Conservation (phyloP, 2,797 vertebrate genomes). For the Chelmon rostratus region DNA sequence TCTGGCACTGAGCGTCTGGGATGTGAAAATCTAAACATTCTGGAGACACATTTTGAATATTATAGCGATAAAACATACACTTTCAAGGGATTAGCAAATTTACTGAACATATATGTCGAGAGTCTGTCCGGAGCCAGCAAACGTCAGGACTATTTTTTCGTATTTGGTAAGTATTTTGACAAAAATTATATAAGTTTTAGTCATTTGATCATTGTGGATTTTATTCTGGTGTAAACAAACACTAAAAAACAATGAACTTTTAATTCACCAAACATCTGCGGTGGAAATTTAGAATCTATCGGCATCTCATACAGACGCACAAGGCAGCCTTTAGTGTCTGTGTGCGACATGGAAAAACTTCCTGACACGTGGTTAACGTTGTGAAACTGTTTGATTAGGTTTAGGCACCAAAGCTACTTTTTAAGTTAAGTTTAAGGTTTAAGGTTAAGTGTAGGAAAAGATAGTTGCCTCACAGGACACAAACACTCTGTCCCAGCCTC, state of each 20-base stretch:
- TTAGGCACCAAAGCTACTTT: too few species aligned
- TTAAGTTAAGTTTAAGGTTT: too few species aligned
- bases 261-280: neutral
- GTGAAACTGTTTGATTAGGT: too few species aligned
- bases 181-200: neutral
- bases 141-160: neutral
- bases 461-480: too few species aligned
- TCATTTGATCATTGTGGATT: neutral
- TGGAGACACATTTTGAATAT: conserved; percentile 25
- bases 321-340: too few species aligned
- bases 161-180: neutral
- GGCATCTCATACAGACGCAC: too few species aligned
- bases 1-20: conserved; percentile 13
- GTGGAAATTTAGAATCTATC: too few species aligned
- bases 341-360: too few species aligned
- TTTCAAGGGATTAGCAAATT: conserved; percentile 18
- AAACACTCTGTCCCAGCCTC: too few species aligned
- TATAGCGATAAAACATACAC: conserved; percentile 13
- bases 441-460: too few species aligned
- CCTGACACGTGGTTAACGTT: too few species aligned
- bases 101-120: neutral
- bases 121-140: neutral
- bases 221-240: neutral
- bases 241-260: neutral
- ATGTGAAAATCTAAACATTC: conserved; percentile 33